Base-by-base conservation (phyloP, 2,113 vertebrate species). In the Naja naja region DNA sequence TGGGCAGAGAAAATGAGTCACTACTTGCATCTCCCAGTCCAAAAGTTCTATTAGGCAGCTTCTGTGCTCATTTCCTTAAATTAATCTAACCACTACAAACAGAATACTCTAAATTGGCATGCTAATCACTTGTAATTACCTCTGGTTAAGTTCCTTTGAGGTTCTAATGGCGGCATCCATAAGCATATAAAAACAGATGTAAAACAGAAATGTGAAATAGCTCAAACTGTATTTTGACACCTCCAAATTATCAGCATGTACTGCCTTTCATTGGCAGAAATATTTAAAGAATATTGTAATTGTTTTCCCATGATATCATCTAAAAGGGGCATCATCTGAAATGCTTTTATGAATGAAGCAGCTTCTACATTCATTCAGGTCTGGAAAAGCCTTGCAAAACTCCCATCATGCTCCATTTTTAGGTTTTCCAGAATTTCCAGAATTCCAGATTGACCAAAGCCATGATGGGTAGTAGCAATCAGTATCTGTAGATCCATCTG, bases 41-140 rank as follows among this genome's bases (percentile, higher is more conserved):
- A 74, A 55, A 54, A 39, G 16, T 81, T 87, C 49, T 81, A 52
- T 89, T 81, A 30, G 39, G 30, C 88, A 55, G 43, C 87, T 30
- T 52, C 49, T 92, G 34, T 6, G 49, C 39, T 88, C 81, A 91
- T 91, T 91, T 91, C 85, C 85, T 87, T 58, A 49, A 56, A 34
- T 87, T 47, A 91, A 91, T 60, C 54, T 45, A 87, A 55, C 18
- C 85, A 87, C 18, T 81, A 22, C 6, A 45, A 60, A 30, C 54
- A 58, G 43, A 91, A 52, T 91, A 49, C 6, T 49, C 58, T 91
- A n/a, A 60, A 91, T 87, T 60, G 22, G 81, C 39, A 56, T n/a
- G 56, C 54, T 34, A 87, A 58, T 23, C 18, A 91, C 39, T 86
- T 91, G 45, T 47, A 52, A 56, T 86, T 86, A 27, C 39, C 81